phyloP scores from a whole-genome alignment of 2,888 invertebrate species.

The Fragum whitleyi region DNA sequence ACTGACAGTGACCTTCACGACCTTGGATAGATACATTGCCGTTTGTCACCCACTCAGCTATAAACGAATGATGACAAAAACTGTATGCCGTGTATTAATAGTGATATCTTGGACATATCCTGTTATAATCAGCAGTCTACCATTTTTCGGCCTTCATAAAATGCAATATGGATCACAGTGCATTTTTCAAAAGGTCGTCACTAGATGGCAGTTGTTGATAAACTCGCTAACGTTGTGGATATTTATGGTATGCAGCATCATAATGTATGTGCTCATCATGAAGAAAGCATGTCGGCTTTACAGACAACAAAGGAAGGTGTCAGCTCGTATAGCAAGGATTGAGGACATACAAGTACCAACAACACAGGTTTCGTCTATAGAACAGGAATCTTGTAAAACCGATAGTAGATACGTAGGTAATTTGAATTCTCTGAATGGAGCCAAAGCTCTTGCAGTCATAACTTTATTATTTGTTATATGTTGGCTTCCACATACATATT shows the following conservation, averaged over 20 bases:
- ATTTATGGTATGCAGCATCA: slow-evolving; percentile 48
- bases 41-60: slow-evolving; percentile 60
- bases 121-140: slow-evolving; percentile 27
- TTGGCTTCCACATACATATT: slow-evolving; percentile 63
- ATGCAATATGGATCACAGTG: slow-evolving; percentile 38
- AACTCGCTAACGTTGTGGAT: slow-evolving; percentile 49
- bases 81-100: slow-evolving; percentile 33
- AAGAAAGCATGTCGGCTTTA: slow-evolving; percentile 49
- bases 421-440: slow-evolving; percentile 45
- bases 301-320: slow-evolving; percentile 14
- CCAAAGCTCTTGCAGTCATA: slow-evolving; percentile 56
- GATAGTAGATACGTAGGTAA: neutral
- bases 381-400: neutral
- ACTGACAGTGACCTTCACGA: slow-evolving; percentile 60
- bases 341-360: neutral
- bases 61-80: slow-evolving; percentile 42
- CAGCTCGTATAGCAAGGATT: neutral
- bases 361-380: neutral
- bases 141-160: slow-evolving; percentile 39
- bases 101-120: slow-evolving; percentile 53
- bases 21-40: slow-evolving; percentile 65
- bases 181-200: slow-evolving; percentile 42
- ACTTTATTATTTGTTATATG: slow-evolving; percentile 58
- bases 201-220: slow-evolving; percentile 30
- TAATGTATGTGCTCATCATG: slow-evolving; percentile 60